Percentiles rank a stretch among this genome's conserved stretches.
These are phyloP conservation scores for Synanthedon tipuliformis DNA, from an alignment of 2,888 invertebrate genomes.

Conservation along the genomic window DNA sequence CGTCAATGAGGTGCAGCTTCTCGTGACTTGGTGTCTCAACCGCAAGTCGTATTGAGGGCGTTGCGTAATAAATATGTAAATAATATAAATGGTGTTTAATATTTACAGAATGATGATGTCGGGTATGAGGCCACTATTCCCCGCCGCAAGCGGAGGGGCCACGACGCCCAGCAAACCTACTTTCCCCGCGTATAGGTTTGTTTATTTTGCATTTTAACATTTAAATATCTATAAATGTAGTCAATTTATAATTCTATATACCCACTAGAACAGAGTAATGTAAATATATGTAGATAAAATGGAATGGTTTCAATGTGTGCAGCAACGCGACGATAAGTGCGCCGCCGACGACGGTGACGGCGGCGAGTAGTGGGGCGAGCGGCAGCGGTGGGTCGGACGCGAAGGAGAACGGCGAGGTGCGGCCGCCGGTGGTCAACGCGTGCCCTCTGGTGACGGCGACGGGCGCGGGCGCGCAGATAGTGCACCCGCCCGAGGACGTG, in stretches of 20 bases:
- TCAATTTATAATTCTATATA: too few species aligned
- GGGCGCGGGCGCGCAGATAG: conserved; percentile 87
- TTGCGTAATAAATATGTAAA: neutral
- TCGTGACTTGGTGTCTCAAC: too few species aligned
- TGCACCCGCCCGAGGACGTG: conserved; percentile 94
- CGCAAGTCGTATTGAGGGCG: too few species aligned
- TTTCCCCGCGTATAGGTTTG: conserved; percentile 81
- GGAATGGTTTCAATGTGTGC: conserved; percentile 2
- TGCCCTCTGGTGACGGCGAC: conserved; percentile 78
- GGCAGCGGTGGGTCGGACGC: conserved; percentile 25
- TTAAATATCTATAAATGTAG: too few species aligned
- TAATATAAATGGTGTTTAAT: neutral
- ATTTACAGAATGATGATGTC: conserved; percentile 63
- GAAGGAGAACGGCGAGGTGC: conserved; percentile 58
- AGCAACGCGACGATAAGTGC: conserved; percentile 83
- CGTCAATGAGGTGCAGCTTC: too few species aligned
- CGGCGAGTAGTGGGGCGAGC: conserved; percentile 24
- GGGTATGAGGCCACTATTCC: conserved; percentile 82
- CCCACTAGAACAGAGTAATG: too few species aligned
- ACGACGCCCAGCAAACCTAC: conserved; percentile 76
- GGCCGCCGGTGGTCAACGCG: conserved; percentile 43
- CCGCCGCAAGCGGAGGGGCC: conserved; percentile 78
- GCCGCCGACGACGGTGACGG: conserved; percentile 71
- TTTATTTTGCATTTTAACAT: neutral
- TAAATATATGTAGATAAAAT: too few species aligned